phyloP scores from a whole-genome alignment of 2,797 vertebrate genomes.

The Schizothorax lantsangensis region DNA sequence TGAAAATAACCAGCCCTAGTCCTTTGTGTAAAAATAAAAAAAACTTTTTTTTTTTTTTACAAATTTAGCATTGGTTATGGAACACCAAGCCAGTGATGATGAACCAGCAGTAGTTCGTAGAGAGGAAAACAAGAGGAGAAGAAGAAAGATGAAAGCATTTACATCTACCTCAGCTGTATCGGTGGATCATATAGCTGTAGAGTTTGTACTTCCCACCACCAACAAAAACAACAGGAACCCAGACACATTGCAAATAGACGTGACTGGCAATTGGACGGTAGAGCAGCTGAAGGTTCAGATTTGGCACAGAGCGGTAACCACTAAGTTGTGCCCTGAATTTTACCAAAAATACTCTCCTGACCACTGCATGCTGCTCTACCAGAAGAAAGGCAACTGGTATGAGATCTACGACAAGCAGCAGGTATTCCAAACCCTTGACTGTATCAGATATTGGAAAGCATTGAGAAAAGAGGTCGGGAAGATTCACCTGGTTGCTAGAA shows the following conservation, averaged over 20 bases:
- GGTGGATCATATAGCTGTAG: conserved; percentile 89
- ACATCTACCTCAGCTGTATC: conserved; percentile 72
- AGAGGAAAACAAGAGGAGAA: conserved; percentile 85
- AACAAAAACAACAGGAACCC: conserved; percentile 78
- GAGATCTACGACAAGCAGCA: conserved; percentile 99
- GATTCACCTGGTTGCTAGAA: conserved; percentile 87
- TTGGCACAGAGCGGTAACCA: conserved; percentile 91
- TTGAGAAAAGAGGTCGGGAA: conserved; percentile 89
- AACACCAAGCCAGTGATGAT: conserved; percentile 79
- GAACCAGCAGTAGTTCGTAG: conserved; percentile 83
- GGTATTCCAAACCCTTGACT: conserved; percentile 96
- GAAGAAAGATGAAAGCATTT: conserved; percentile 91
- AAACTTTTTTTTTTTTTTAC: not conserved
- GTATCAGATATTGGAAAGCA: conserved; percentile 93
- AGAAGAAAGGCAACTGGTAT: conserved; percentile 95
- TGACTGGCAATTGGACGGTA: conserved; percentile 93
- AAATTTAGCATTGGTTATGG: conserved; percentile 81
- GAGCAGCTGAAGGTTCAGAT: conserved; percentile 95
- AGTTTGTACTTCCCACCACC: conserved; percentile 90
- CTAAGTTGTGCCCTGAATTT: conserved; percentile 86
- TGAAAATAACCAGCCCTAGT: not conserved
- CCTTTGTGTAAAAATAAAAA: not conserved
- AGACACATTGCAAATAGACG: conserved; percentile 83
- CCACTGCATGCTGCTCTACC: conserved; percentile 93
- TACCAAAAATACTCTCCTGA: conserved; percentile 89